Percentiles rank a stretch among this genome's conserved stretches.
These are phyloP conservation scores for Lagodon rhomboides DNA, from an alignment of 2,797 vertebrate species.

Conservation along the genomic window DNA sequence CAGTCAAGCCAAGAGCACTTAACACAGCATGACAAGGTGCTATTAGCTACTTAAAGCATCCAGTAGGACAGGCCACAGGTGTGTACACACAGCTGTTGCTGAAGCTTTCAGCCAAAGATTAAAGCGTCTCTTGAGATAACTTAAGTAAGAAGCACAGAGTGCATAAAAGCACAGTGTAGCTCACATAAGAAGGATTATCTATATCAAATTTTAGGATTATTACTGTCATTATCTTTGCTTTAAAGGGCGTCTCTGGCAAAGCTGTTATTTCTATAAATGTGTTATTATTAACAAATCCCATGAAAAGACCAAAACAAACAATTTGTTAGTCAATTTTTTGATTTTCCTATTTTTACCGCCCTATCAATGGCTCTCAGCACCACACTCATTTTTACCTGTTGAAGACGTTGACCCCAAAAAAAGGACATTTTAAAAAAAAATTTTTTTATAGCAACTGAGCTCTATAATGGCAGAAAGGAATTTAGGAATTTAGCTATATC, in stretches of 20 bases:
- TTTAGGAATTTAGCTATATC: neutral
- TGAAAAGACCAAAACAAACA: neutral
- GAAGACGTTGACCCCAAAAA: neutral
- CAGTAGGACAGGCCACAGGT: slow-evolving; percentile 5
- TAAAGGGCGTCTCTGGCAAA: neutral
- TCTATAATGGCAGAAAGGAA: neutral
- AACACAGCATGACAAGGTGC: neutral
- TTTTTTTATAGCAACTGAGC: neutral
- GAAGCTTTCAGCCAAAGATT: slow-evolving; percentile 26
- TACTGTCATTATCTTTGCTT: neutral
- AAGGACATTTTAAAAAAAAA: neutral
- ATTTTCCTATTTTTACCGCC: too few relatives aligned
- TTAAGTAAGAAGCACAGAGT: neutral
- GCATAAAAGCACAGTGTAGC: neutral
- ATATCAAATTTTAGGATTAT: neutral
- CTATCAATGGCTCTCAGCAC: neutral
- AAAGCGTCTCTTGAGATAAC: neutral
- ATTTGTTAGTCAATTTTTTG: neutral
- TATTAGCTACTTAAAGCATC: slow-evolving; percentile 3
- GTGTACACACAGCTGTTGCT: slow-evolving; percentile 42
- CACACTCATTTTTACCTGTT: neutral
- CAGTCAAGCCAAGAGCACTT: slow-evolving; percentile 11
- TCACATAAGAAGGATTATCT: slow-evolving; percentile 7
- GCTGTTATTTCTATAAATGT: neutral
- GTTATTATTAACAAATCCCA: neutral